These are phyloP conservation scores for Sterna hirundo DNA, from an alignment of 2,113 vertebrate genomes.

Conservation along the genomic window DNA sequence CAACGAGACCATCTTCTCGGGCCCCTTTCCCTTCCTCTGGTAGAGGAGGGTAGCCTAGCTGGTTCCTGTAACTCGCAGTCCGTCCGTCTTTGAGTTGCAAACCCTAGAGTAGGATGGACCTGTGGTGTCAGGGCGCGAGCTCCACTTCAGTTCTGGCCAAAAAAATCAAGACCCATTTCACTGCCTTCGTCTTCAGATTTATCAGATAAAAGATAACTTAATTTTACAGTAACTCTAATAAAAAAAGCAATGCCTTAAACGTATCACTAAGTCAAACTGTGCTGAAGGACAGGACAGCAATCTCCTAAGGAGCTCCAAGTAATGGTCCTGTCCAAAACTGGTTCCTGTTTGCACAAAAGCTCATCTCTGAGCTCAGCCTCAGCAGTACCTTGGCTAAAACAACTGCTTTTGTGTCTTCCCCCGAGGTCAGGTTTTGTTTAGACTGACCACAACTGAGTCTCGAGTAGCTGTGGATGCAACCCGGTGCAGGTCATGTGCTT, in stretches of 20 bases:
- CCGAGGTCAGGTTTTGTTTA: not conserved
- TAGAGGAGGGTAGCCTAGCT: not conserved
- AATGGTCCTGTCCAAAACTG: not conserved
- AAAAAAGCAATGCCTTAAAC: not conserved
- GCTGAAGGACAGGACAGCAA: not conserved
- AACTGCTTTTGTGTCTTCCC: not conserved
- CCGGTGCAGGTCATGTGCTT: not conserved
- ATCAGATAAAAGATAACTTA: not conserved
- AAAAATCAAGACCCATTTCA: not conserved
- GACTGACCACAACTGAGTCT: not conserved
- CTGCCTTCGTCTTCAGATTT: not conserved
- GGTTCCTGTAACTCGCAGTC: accelerated
- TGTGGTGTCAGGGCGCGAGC: not conserved
- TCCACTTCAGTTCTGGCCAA: not conserved
- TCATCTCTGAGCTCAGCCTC: not conserved
- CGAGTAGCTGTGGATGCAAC: not conserved
- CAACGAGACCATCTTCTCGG: not conserved
- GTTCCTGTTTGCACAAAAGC: not conserved
- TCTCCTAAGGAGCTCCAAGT: not conserved
- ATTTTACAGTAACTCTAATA: not conserved
- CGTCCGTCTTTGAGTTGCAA: not conserved
- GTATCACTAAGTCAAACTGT: not conserved
- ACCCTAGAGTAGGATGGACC: not conserved
- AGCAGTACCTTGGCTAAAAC: not conserved
- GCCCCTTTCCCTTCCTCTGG: not conserved